Conservation (phyloP, 2,797 vertebrate species). For the Coregonus sp. region DNA sequence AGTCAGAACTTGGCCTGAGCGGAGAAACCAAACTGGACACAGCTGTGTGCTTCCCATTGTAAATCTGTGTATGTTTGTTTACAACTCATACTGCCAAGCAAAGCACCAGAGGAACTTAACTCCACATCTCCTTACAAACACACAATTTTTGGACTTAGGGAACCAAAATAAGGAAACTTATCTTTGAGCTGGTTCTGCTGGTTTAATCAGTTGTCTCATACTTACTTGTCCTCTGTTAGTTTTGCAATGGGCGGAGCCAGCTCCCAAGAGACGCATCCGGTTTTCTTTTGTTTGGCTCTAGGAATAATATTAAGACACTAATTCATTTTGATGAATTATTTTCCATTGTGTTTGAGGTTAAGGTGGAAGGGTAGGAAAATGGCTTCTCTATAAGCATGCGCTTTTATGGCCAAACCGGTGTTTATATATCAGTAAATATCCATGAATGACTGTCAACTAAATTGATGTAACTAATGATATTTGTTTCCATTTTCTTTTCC, state of each 20-base stretch:
- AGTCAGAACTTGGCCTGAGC: slow-evolving; percentile 21
- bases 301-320: not conserved
- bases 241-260: slow-evolving; percentile 7
- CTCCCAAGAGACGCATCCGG: not conserved
- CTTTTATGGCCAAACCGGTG: not conserved
- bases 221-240: slow-evolving; percentile 3
- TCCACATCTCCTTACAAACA: slow-evolving; percentile 4
- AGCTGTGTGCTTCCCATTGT: slow-evolving; percentile 16
- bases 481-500: not conserved
- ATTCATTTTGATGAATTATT: not conserved
- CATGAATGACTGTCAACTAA: not conserved
- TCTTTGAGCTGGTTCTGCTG: not conserved
- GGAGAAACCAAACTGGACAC: slow-evolving; percentile 10
- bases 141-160: not conserved
- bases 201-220: not conserved
- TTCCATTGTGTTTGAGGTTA: not conserved
- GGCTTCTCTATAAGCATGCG: not conserved
- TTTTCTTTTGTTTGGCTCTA: slow-evolving; percentile 6
- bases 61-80: slow-evolving; percentile 25
- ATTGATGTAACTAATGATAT: not conserved
- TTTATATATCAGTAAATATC: not conserved
- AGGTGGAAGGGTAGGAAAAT: not conserved
- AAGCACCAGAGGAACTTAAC: slow-evolving; percentile 6
- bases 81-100: slow-evolving; percentile 18
- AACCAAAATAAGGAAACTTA: not conserved